phyloP scores from a whole-genome alignment of 2,888 invertebrate species.

The Polydrusus cervinus region DNA sequence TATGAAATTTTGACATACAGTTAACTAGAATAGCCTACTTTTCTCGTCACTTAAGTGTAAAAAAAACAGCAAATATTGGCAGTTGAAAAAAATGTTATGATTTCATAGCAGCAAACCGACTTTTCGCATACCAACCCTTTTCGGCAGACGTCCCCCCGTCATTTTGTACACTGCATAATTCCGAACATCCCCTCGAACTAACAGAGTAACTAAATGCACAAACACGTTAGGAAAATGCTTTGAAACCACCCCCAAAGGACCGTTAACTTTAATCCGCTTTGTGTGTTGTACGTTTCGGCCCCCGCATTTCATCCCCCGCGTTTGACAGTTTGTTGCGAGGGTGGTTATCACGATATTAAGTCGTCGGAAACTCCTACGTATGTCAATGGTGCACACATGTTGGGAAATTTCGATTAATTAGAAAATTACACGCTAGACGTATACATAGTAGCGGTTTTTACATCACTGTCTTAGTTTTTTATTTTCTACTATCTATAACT shows the following conservation, averaged over 20 bases:
- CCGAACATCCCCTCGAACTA: conserved; percentile 4
- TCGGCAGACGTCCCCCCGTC: not conserved
- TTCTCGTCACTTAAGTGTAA: too few species aligned
- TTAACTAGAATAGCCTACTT: too few species aligned
- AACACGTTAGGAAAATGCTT: conserved; percentile 29
- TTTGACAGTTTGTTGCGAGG: conserved; percentile 14
- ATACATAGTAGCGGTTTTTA: too few species aligned
- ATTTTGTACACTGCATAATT: conserved; percentile 14
- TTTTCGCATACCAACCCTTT: not conserved
- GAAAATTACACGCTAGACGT: not conserved
- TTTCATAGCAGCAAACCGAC: too few species aligned
- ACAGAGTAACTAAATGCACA: conserved; percentile 23
- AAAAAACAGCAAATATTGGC: too few species aligned
- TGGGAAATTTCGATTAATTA: conserved; percentile 12
- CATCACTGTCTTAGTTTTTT: too few species aligned
- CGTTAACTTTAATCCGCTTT: conserved; percentile 23
- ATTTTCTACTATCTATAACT: too few species aligned
- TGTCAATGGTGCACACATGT: conserved; percentile 27
- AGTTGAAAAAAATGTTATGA: too few species aligned
- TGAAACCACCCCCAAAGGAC: conserved; percentile 24
- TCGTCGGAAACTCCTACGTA: conserved; percentile 39
- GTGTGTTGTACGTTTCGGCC: not conserved
- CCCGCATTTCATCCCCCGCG: conserved; percentile 6
- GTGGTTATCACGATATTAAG: conserved; percentile 37
- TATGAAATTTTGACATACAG: too few species aligned